Evolutionary conservation across 2,888 invertebrate genomes (phyloP).

Genomic region (Listrodromus nycthemerus): DNA sequence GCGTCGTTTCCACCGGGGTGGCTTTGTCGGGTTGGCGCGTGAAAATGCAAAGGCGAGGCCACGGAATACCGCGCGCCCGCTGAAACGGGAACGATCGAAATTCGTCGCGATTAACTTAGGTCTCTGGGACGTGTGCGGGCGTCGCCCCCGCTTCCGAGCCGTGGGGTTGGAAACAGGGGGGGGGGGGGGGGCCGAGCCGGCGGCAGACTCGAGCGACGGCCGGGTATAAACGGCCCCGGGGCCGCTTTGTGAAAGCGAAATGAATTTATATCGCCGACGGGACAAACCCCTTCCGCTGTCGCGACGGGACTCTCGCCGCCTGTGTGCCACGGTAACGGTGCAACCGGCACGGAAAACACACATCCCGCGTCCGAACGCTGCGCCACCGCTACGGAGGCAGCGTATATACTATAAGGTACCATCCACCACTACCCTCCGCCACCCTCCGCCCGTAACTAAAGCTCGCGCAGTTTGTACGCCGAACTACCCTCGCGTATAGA

Average conservation of each 20-base stretch:
- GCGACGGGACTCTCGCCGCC: slow-evolving; percentile 42
- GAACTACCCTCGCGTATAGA: slow-evolving; percentile 54
- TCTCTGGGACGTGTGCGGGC: slow-evolving; percentile 47
- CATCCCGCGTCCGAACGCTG: slow-evolving; percentile 53
- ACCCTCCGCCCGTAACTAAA: slow-evolving; percentile 33
- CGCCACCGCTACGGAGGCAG: slow-evolving; percentile 26
- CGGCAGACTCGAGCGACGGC: slow-evolving; percentile 80
- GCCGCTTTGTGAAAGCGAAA: slow-evolving; percentile 81
- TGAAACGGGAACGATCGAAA: slow-evolving; percentile 50
- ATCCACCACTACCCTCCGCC: not conserved
- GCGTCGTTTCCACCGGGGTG: not conserved
- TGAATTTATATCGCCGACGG: slow-evolving; percentile 80
- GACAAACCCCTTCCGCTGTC: slow-evolving; percentile 58
- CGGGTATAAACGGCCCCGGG: slow-evolving; percentile 83
- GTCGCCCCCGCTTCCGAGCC: slow-evolving; percentile 59
- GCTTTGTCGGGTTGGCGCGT: not conserved
- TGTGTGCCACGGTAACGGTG: slow-evolving; percentile 46
- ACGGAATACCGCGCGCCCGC: slow-evolving; percentile 49
- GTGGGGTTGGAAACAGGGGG: slow-evolving; percentile 38
- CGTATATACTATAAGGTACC: not conserved
- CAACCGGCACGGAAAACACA: slow-evolving; percentile 54
- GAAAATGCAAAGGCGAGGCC: slow-evolving; percentile 66
- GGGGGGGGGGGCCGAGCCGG: slow-evolving; percentile 72
- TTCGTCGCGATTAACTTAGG: slow-evolving; percentile 60
- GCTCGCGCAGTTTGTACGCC: slow-evolving; percentile 43